A percentile compares a stretch with the other conserved stretches of the same genome.
Conservation (phyloP, 2,113 vertebrate genomes). For the Sapajus apella region DNA sequence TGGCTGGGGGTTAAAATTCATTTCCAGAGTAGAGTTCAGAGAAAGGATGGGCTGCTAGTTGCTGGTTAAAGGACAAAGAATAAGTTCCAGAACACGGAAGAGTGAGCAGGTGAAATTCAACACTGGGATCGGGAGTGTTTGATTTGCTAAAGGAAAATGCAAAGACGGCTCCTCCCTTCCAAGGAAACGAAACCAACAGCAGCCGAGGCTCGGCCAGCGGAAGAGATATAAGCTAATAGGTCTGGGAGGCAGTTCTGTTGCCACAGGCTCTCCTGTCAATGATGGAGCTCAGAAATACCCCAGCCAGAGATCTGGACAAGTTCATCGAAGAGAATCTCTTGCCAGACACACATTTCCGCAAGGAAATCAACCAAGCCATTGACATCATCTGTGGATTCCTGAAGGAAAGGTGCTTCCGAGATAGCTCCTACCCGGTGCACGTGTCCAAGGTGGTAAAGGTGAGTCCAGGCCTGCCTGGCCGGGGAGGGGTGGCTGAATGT, state of each 20-base stretch:
- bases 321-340: conserved; percentile 47
- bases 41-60: not conserved
- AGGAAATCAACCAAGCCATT: not conserved
- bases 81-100: too few species aligned
- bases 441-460: conserved; percentile 72
- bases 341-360: rapidly evolving
- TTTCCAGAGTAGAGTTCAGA: not conserved
- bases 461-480: not conserved
- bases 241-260: rapidly evolving
- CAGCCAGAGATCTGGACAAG: rapidly evolving
- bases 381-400: conserved; percentile 52
- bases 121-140: rapidly evolving
- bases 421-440: rapidly evolving
- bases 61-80: not conserved
- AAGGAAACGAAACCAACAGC: not conserved
- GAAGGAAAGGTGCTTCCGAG: conserved; percentile 57
- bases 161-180: not conserved
- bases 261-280: too few species aligned
- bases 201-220: rapidly evolving
- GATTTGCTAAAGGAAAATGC: not conserved
- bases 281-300: rapidly evolving
- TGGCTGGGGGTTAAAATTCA: not conserved
- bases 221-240: rapidly evolving
- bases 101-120: rapidly evolving
- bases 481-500: not conserved